Base-by-base conservation (phyloP, 2,888 invertebrate genomes). In the Tromatobia lineatoria region DNA sequence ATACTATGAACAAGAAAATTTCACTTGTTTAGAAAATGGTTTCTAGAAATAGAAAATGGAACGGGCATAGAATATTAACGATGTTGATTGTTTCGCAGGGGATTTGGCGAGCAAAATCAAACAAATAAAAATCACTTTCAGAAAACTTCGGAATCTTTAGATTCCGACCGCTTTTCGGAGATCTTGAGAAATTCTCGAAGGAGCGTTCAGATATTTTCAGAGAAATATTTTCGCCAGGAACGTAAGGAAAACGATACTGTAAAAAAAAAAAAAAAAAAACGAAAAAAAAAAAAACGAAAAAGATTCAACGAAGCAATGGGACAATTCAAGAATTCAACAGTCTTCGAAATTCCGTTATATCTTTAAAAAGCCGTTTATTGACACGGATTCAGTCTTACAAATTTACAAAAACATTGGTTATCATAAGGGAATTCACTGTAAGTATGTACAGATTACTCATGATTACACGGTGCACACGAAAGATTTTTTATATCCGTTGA, bases 361-460 rank as follows among this genome's bases (percentile, higher is more conserved):
- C 86, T 76, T 87, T 74, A 85, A 86, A 85, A 83, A 83, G 85
- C 86, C 84, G 87, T 89, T 89, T 89, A 89, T 89, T 89, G 88
- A 88, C 89, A 89, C 87, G 88, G 86, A 84, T 86, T 85, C 85
- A 86, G 87, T 89, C 87, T 86, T 88, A 88, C 88, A 88, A 86
- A 88, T 87, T 85, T 88, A 89, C 88, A 89, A 88, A 86, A 87
- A 87, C 85, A 88, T 87, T 73, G 23, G 82, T 88, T 81, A 83
- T 85, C 87, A 87, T 85, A 87, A 85, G 80, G 82, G 82, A 85
- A 80, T 85, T 87, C 78, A 82, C 80, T 86, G 84, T 84, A 85
- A 83, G 78, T 86, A 84, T 87, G 77, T 88, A 88, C 88, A 86
- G 80, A 86, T 82, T 85, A 45, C 71, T 82, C 81, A 73, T 85